Evolutionary conservation across 2,888 invertebrate species (phyloP).

Genomic region (Idaea biselata): DNA sequence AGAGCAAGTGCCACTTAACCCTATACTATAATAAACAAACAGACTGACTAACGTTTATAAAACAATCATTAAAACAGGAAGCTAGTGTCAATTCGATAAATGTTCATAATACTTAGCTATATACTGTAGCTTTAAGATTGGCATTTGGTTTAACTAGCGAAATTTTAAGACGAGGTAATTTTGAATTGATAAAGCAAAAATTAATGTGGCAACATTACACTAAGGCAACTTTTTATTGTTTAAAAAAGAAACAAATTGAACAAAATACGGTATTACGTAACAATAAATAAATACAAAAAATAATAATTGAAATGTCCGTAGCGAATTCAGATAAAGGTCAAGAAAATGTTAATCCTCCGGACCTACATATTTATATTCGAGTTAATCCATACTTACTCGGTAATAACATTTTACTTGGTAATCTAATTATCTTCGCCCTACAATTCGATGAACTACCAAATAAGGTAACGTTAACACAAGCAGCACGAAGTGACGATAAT

Average conservation of each 20-base stretch:
- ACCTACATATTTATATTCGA: constrained; percentile 4
- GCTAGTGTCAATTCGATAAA: constrained; percentile 22
- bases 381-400: constrained; percentile 26
- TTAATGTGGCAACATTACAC: no score
- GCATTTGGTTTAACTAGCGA: constrained; percentile 5
- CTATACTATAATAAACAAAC: constrained; percentile 26
- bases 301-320: neutral
- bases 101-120: constrained; percentile 7
- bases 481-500: constrained; percentile 13
- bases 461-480: constrained; percentile 8
- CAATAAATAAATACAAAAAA: neutral
- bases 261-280: neutral
- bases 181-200: no score
- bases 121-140: constrained; percentile 19
- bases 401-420: neutral
- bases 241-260: neutral
- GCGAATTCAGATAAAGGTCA: neutral
- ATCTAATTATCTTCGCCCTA: neutral
- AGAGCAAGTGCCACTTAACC: constrained; percentile 37
- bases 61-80: constrained; percentile 53
- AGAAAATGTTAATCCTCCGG: neutral
- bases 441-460: neutral
- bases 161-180: neutral
- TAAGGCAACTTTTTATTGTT: neutral
- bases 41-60: constrained; percentile 42